Conservation (phyloP, 2,797 vertebrate genomes). For the Esox masquinongy region DNA sequence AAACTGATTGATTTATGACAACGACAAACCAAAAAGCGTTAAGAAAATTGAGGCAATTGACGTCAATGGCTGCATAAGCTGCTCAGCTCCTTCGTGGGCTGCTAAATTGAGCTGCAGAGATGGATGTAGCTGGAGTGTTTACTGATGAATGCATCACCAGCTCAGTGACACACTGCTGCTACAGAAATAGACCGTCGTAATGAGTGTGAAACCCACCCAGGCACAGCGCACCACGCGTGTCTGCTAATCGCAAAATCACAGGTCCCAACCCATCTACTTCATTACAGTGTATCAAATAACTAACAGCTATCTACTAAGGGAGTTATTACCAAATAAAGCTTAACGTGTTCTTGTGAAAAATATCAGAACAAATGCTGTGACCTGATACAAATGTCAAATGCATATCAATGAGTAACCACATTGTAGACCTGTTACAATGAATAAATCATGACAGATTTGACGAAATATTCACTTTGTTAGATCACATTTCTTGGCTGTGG, state of each 20-base stretch:
- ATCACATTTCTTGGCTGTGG: too few relatives aligned
- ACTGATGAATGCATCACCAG: constrained; percentile 25
- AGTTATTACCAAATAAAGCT: background rate
- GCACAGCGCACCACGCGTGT: background rate
- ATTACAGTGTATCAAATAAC: background rate
- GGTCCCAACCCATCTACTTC: background rate
- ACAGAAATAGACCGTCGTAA: background rate
- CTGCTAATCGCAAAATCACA: background rate
- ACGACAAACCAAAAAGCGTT: constrained; percentile 26
- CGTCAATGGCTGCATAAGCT: constrained; percentile 25
- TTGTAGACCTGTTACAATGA: too few relatives aligned
- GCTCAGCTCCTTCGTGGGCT: constrained; percentile 17
- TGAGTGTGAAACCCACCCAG: background rate
- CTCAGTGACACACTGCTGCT: background rate
- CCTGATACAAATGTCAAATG: background rate
- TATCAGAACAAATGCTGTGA: background rate
- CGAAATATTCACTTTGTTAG: too few relatives aligned
- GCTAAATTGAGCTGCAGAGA: constrained; percentile 17
- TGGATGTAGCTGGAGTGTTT: constrained; percentile 40
- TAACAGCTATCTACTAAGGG: background rate
- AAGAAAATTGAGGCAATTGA: constrained; percentile 41
- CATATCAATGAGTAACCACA: too few relatives aligned
- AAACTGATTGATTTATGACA: constrained; percentile 25
- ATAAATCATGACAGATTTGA: too few relatives aligned
- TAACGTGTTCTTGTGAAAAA: background rate